These are phyloP conservation scores for Porites australiensis DNA, from an alignment of 64 coral and sea anemone genomes.

Conservation along the genomic window DNA sequence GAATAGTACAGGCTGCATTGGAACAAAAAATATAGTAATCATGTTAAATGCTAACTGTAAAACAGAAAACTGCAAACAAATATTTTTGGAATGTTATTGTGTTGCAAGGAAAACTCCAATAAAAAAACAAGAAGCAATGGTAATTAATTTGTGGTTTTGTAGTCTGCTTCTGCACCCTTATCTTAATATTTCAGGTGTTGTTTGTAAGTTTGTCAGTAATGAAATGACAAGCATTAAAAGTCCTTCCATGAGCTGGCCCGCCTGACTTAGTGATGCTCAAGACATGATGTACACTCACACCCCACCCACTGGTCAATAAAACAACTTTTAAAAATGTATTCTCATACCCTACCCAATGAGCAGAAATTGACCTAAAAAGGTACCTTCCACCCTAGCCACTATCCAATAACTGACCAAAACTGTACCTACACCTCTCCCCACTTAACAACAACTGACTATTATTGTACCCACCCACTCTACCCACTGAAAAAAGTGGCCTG, in stretches of 20 bases:
- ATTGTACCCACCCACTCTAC: conserved; percentile 56
- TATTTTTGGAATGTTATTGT: background rate
- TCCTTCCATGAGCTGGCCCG: too few relatives aligned
- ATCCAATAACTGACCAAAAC: background rate
- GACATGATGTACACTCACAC: conserved; percentile 61
- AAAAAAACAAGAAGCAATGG: too few relatives aligned
- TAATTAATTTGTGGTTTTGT: too few relatives aligned
- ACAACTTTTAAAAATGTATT: background rate
- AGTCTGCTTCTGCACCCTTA: too few relatives aligned
- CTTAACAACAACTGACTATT: background rate
- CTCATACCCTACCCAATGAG: conserved; percentile 76
- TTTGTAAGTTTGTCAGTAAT: too few relatives aligned
- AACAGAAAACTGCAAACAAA: background rate
- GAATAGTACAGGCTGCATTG: conserved; percentile 9
- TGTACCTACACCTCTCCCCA: background rate
- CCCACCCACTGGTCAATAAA: conserved; percentile 65
- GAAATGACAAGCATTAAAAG: too few relatives aligned
- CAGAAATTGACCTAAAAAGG: background rate
- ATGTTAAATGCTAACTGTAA: too few relatives aligned
- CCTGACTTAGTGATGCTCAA: background rate
- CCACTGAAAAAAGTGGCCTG: conserved; percentile 65
- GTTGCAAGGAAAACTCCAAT: conserved; percentile 22
- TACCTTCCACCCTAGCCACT: background rate
- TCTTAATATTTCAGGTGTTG: too few relatives aligned
- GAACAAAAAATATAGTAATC: background rate